Conservation (phyloP, 2,113 vertebrate genomes). For the Calidris pygmaea region DNA sequence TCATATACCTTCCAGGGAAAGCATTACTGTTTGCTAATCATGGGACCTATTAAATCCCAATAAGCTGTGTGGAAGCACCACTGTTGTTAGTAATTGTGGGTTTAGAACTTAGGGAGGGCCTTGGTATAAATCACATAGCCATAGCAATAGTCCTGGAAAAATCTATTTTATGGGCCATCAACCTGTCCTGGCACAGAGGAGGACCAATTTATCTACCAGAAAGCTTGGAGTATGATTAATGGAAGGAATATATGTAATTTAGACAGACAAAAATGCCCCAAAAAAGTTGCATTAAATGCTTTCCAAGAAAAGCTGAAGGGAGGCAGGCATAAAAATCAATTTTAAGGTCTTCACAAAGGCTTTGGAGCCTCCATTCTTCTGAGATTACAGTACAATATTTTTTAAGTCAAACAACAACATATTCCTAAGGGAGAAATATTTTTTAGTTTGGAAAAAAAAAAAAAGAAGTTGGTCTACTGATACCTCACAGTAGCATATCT, state of each 20-base stretch:
- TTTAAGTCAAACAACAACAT: not conserved
- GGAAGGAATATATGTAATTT: not conserved
- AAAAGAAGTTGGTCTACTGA: not conserved
- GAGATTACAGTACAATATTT: not conserved
- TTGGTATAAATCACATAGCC: not conserved
- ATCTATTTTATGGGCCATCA: slow-evolving; percentile 39
- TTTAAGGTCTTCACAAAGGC: not conserved
- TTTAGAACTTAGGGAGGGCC: not conserved
- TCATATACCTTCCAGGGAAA: not conserved
- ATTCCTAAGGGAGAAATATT: not conserved
- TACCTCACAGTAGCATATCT: not conserved
- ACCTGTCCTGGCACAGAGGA: not conserved
- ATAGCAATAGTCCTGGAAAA: not conserved
- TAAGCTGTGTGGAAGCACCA: not conserved
- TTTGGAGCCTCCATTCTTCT: not conserved
- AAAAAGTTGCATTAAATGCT: not conserved
- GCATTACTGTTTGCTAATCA: not conserved
- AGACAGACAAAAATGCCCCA: not conserved
- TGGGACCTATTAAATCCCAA: not conserved
- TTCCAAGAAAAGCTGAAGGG: not conserved
- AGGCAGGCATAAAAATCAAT: not conserved
- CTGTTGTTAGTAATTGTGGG: not conserved
- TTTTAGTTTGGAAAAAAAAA: not conserved
- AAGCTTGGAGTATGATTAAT: slow-evolving; percentile 14
- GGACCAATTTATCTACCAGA: slow-evolving; percentile 11